Percentiles rank a stretch among this genome's conserved stretches.
Conservation (phyloP, 1,140 invertebrate genomes). For the Drosophila repleta region DNA sequence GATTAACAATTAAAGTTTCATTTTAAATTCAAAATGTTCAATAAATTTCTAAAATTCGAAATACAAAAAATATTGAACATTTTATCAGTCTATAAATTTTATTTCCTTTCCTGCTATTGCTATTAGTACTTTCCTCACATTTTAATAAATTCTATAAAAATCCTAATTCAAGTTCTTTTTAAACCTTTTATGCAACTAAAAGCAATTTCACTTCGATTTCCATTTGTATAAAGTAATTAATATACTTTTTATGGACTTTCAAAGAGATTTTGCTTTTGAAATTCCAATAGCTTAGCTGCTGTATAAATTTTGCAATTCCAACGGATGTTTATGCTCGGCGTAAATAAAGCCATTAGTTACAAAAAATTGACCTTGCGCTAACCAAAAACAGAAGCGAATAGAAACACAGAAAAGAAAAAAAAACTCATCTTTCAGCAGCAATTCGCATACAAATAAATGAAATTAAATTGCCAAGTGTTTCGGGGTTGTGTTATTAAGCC, state of each 20-base stretch:
- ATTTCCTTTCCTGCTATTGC: no score
- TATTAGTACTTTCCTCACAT: no score
- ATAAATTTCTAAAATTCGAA: no score
- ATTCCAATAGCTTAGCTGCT: constrained; percentile 8
- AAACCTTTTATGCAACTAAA: neutral
- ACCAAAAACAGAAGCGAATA: constrained; percentile 19
- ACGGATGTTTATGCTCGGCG: constrained; percentile 2
- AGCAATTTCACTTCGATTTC: neutral
- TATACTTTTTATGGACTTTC: neutral
- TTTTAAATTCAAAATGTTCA: no score
- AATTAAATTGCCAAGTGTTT: constrained; percentile 44
- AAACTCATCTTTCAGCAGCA: constrained; percentile 5
- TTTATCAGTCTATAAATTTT: no score
- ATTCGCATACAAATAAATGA: constrained; percentile 39
- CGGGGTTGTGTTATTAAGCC: constrained; percentile 12
- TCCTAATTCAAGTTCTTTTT: no score
- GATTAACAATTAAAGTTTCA: no score
- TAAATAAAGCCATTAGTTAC: constrained; percentile 28
- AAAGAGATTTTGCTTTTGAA: constrained; percentile 2
- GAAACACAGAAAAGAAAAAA: neutral
- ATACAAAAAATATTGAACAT: no score
- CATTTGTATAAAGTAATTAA: neutral
- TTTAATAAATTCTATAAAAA: no score
- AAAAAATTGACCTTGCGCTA: constrained; percentile 23
- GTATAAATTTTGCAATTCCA: constrained; percentile 1